phyloP scores from a whole-genome alignment of 2,113 vertebrate genomes.

The Malurus elegans region DNA sequence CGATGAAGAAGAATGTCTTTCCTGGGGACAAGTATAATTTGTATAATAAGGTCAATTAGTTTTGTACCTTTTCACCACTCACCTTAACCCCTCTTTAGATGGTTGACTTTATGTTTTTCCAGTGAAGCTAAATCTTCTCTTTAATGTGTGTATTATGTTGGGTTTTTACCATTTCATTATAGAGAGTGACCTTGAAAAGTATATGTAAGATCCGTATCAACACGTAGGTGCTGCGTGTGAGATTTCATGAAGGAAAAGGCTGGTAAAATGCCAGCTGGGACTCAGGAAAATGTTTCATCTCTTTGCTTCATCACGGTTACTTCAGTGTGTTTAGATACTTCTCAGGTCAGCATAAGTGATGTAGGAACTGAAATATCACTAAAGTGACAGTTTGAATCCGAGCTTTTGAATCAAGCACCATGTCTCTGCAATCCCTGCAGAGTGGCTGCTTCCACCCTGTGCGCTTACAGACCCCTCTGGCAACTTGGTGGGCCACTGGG shows the following conservation, averaged over 20 bases:
- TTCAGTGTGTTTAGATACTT: background rate
- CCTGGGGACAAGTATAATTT: background rate
- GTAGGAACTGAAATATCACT: background rate
- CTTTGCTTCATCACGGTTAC: background rate
- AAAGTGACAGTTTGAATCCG: background rate
- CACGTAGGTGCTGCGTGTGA: background rate
- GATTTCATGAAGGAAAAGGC: background rate
- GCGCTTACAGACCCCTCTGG: background rate
- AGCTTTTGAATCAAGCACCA: background rate
- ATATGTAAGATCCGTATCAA: background rate
- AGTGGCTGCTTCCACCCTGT: rapidly evolving
- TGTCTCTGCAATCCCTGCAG: background rate
- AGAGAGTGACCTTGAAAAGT: background rate
- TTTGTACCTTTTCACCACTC: background rate
- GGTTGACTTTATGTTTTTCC: background rate
- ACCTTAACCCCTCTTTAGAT: background rate
- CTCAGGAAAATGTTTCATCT: background rate
- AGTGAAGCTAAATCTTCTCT: background rate
- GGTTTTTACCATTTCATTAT: background rate
- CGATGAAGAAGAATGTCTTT: background rate
- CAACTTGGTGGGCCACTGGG: background rate
- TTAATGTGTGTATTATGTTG: background rate
- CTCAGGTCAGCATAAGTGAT: background rate
- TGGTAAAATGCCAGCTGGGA: background rate
- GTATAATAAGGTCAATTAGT: background rate